Conservation (phyloP, 1,140 invertebrate species). For the Arctopsyche grandis region DNA sequence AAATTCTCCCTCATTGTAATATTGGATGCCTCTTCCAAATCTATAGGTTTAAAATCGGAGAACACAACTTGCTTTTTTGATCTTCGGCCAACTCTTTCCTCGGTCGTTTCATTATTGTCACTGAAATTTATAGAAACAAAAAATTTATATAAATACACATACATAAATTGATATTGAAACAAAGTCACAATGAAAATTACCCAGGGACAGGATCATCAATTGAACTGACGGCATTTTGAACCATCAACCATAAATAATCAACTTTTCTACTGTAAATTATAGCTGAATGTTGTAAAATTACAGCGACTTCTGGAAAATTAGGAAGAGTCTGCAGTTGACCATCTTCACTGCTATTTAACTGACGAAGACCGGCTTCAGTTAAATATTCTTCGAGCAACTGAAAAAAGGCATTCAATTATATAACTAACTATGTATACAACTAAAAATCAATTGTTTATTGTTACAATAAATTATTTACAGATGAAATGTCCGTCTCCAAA, state of each 20-base stretch:
- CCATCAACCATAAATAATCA: constrained; percentile 61
- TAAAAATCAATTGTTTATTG: neutral
- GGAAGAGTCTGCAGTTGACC: constrained; percentile 49
- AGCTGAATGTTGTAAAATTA: constrained; percentile 62
- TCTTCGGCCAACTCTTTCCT: constrained; percentile 10
- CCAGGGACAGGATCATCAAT: neutral
- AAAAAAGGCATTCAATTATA: constrained; percentile 13
- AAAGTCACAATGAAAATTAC: neutral
- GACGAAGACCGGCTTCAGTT: constrained; percentile 63
- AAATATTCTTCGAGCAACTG: constrained; percentile 65
- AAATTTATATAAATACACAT: constrained; percentile 8
- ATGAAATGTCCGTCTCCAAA: neutral
- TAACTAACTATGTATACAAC: neutral
- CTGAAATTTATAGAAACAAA: neutral
- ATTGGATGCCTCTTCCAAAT: constrained; percentile 51
- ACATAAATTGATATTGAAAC: neutral
- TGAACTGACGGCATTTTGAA: constrained; percentile 42
- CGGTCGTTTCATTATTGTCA: constrained; percentile 10
- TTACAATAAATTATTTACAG: neutral
- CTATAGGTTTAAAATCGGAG: constrained; percentile 53
- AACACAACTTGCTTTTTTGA: constrained; percentile 28
- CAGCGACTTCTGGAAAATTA: constrained; percentile 62
- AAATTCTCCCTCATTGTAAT: constrained; percentile 46
- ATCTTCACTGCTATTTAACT: constrained; percentile 57
- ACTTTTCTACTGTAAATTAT: constrained; percentile 62